phyloP scores from a whole-genome alignment of 2,113 vertebrate species.

The Bothrops jararaca region DNA sequence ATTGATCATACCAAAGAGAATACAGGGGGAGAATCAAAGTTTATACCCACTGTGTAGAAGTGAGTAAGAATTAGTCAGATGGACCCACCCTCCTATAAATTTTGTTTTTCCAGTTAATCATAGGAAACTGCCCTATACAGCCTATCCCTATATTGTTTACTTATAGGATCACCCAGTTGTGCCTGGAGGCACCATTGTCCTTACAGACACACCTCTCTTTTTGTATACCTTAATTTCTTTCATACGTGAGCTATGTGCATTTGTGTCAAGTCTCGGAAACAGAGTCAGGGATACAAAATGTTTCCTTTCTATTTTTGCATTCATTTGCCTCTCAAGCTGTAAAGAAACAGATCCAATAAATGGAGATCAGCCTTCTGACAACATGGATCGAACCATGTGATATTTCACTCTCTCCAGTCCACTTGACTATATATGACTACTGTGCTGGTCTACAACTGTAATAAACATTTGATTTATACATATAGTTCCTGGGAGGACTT shows the following conservation, averaged over 20 bases:
- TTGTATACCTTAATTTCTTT: neutral
- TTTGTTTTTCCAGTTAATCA: neutral
- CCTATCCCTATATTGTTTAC: neutral
- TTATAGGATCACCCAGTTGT: neutral
- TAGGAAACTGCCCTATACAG: neutral
- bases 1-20: neutral
- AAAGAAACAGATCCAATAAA: neutral
- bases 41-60: neutral
- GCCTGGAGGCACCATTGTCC: neutral
- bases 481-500: neutral
- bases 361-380: neutral
- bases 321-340: neutral
- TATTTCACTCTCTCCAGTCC: neutral
- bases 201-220: neutral
- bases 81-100: neutral
- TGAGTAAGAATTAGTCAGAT: neutral
- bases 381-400: neutral
- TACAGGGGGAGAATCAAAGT: neutral
- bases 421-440: neutral
- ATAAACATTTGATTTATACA: neutral
- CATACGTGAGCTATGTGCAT: neutral
- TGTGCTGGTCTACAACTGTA: neutral
- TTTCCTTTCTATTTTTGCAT: neutral
- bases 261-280: neutral
- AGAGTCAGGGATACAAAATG: neutral